Conservation (phyloP, 1,140 invertebrate genomes). For the Akabosia matsudoensis region DNA sequence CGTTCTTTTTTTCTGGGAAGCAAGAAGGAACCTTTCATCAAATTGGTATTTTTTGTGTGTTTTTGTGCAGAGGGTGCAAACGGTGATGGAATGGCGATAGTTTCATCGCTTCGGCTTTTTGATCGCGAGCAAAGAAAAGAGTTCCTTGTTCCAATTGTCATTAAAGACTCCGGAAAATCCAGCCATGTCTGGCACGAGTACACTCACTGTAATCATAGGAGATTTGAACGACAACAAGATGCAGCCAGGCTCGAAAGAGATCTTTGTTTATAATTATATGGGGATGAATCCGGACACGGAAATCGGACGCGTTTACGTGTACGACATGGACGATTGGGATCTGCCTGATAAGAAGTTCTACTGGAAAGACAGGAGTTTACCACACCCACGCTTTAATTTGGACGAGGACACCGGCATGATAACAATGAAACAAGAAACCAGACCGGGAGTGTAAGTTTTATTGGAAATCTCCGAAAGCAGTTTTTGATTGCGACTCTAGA, state of each 20-base stretch:
- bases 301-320: constrained; percentile 92
- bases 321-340: constrained; percentile 97
- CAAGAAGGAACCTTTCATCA: no score
- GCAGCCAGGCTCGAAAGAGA: constrained; percentile 92
- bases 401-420: constrained; percentile 92
- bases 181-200: constrained; percentile 90
- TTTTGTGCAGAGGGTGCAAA: constrained; percentile 82
- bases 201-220: constrained; percentile 89
- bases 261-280: constrained; percentile 95
- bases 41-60: no score
- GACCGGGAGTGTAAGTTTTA: constrained; percentile 71
- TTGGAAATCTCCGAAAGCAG: no score
- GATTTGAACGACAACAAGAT: constrained; percentile 97
- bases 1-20: background rate
- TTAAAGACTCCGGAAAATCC: constrained; percentile 84
- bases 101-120: constrained; percentile 80
- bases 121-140: constrained; percentile 94
- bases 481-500: no score
- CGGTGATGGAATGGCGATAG: constrained; percentile 91
- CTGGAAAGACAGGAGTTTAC: constrained; percentile 76
- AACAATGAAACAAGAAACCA: constrained; percentile 85
- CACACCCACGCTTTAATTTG: constrained; percentile 71
- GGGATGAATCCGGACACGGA: constrained; percentile 85
- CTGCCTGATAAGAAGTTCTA: constrained; percentile 94
- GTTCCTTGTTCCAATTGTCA: constrained; percentile 89